Evolutionary conservation across 1,140 invertebrate species (phyloP).

Genomic region (Drosophila santomea): DNA sequence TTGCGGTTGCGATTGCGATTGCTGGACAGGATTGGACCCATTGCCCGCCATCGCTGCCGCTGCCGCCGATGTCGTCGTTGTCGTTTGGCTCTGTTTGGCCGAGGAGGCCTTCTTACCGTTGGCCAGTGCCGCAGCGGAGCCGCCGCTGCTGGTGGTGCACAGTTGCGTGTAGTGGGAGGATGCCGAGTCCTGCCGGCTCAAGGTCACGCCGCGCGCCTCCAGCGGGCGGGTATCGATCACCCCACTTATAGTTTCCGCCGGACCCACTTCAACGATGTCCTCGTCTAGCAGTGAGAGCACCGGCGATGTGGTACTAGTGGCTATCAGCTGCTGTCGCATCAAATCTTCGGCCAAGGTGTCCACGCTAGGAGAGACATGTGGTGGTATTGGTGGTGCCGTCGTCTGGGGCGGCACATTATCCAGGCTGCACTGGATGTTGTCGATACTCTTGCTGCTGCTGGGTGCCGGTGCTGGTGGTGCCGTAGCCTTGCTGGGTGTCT

Average conservation of each 20-base stretch:
- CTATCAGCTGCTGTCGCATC: conserved; percentile 68
- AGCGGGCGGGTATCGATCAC: conserved; percentile 87
- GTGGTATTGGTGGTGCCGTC: conserved; percentile 84
- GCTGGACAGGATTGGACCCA: conserved; percentile 35
- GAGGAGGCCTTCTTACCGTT: conserved; percentile 60
- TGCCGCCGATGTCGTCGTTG: conserved; percentile 41
- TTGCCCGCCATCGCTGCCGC: conserved; percentile 21
- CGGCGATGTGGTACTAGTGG: conserved; percentile 61
- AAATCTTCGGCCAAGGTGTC: conserved; percentile 75
- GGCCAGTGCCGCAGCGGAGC: conserved; percentile 48
- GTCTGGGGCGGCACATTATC: conserved; percentile 82
- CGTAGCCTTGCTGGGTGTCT: conserved; percentile 68
- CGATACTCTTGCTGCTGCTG: conserved; percentile 69
- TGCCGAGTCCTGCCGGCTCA: conserved; percentile 48
- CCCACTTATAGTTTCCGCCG: conserved; percentile 88
- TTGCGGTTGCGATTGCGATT: conserved; percentile 49
- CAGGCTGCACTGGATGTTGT: conserved; percentile 73
- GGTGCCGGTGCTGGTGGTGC: conserved; percentile 33
- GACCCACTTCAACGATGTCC: conserved; percentile 86
- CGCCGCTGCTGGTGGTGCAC: conserved; percentile 69
- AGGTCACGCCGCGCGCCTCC: conserved; percentile 70
- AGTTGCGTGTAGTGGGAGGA: conserved; percentile 75
- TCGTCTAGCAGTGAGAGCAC: conserved; percentile 77
- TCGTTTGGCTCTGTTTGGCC: conserved; percentile 26
- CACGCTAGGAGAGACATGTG: conserved; percentile 66